Conservation (phyloP, 1,140 invertebrate species). For the Dendroctonus valens region DNA sequence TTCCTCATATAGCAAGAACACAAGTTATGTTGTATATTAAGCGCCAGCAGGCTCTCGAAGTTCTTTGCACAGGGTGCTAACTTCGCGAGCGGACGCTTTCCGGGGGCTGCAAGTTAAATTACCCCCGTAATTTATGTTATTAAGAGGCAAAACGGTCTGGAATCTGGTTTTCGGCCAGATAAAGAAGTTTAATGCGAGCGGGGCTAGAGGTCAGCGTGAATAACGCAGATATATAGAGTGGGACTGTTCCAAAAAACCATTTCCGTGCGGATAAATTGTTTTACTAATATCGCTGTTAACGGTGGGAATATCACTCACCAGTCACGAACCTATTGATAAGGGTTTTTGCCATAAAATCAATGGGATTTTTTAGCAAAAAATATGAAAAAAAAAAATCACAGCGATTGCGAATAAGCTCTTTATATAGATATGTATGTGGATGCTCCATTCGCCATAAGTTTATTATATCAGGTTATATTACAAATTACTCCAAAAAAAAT, state of each 20-base stretch:
- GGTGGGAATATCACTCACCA: constrained; percentile 3
- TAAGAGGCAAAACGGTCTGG: constrained; percentile 40
- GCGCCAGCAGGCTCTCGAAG: not conserved
- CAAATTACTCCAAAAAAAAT: too few species aligned
- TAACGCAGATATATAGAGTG: constrained; percentile 26
- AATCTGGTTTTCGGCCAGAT: constrained; percentile 38
- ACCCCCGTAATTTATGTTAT: constrained; percentile 39
- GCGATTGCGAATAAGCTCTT: too few species aligned
- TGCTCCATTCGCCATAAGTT: too few species aligned
- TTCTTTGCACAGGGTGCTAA: constrained; percentile 14
- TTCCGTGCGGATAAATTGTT: constrained; percentile 19
- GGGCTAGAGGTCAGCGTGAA: constrained; percentile 28
- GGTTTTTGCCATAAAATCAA: too few species aligned
- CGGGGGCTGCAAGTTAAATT: constrained; percentile 30
- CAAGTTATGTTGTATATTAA: too few species aligned
- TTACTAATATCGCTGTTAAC: constrained; percentile 14
- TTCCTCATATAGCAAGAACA: not conserved
- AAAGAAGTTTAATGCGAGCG: constrained; percentile 43
- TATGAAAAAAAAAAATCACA: too few species aligned
- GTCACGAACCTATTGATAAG: not conserved
- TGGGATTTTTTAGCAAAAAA: too few species aligned
- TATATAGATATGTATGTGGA: too few species aligned
- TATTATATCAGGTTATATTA: too few species aligned
- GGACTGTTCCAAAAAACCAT: constrained; percentile 5
- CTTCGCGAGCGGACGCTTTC: constrained; percentile 3